A percentile compares a stretch with the other conserved stretches of the same genome.
These are phyloP conservation scores for Pinctada fucata DNA, from an alignment of 2,888 invertebrate genomes.

Conservation along the genomic window DNA sequence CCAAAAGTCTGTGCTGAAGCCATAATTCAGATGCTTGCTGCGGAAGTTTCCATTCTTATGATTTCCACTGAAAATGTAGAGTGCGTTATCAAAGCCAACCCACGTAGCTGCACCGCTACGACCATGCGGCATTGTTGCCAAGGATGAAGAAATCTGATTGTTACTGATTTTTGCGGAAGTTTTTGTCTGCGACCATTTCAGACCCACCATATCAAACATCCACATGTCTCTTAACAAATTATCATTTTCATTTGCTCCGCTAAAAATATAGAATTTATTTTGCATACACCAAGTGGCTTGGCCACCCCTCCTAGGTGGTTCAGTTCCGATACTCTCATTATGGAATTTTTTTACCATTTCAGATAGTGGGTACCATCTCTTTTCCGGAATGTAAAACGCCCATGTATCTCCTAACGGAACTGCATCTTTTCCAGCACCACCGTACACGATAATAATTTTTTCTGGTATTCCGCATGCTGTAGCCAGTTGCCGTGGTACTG, in stretches of 20 bases:
- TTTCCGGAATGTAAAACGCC: conserved; percentile 53
- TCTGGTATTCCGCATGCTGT: conserved; percentile 60
- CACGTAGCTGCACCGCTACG: conserved; percentile 62
- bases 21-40: conserved; percentile 51
- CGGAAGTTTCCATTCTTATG: conserved; percentile 42
- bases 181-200: conserved; percentile 55
- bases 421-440: conserved; percentile 59
- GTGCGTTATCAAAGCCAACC: conserved; percentile 35
- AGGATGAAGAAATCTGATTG: conserved; percentile 38
- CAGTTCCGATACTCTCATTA: conserved; percentile 7
- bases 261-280: conserved; percentile 57
- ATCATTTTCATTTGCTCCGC: conserved; percentile 49
- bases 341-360: conserved; percentile 35
- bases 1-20: conserved; percentile 64
- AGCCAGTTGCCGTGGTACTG: conserved; percentile 54
- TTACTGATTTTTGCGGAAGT: conserved; percentile 44
- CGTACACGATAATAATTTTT: conserved; percentile 61
- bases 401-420: conserved; percentile 63
- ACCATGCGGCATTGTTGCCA: conserved; percentile 49
- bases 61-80: conserved; percentile 70
- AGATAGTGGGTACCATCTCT: conserved; percentile 46
- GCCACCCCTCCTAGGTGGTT: conserved; percentile 56
- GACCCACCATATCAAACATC: conserved; percentile 53
- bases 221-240: conserved; percentile 63
- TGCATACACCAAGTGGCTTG: conserved; percentile 62